These are phyloP conservation scores for Eolophus roseicapilla DNA, from an alignment of 2,113 vertebrate genomes.

Conservation along the genomic window DNA sequence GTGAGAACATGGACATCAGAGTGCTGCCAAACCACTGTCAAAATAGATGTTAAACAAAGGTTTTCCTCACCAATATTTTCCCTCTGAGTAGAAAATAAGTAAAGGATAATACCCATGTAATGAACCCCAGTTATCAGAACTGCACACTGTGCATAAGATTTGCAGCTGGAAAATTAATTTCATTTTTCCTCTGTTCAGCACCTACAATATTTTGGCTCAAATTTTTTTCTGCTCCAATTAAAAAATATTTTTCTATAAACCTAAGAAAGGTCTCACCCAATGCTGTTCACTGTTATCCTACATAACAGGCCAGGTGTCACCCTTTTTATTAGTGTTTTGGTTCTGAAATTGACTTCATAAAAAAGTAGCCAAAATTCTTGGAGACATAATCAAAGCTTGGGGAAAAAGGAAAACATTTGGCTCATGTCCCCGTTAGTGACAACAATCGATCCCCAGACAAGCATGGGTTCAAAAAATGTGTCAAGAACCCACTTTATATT, in stretches of 20 bases:
- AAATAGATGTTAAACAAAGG: conserved; percentile 12
- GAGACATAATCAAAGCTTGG: neutral
- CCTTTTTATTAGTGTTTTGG: neutral
- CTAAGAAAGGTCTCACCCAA: neutral
- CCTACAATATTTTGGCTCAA: neutral
- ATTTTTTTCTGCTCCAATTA: neutral
- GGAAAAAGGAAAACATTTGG: neutral
- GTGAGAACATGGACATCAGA: neutral
- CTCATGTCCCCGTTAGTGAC: neutral
- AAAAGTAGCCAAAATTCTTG: neutral
- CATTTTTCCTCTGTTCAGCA: neutral
- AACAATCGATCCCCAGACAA: conserved; percentile 17
- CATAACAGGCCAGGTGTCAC: neutral
- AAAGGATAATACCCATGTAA: neutral
- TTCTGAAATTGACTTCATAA: neutral
- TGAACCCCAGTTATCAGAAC: neutral
- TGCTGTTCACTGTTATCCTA: neutral
- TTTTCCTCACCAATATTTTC: conserved; percentile 19
- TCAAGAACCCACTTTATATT: conserved; percentile 44
- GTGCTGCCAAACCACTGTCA: neutral
- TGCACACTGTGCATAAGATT: neutral
- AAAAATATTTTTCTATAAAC: conserved; percentile 31
- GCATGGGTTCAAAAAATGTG: conserved; percentile 20
- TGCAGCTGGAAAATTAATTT: neutral
- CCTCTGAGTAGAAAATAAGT: neutral